phyloP scores from a whole-genome alignment of 2,888 invertebrate genomes.

The Hirtodrosophila cameraria region DNA sequence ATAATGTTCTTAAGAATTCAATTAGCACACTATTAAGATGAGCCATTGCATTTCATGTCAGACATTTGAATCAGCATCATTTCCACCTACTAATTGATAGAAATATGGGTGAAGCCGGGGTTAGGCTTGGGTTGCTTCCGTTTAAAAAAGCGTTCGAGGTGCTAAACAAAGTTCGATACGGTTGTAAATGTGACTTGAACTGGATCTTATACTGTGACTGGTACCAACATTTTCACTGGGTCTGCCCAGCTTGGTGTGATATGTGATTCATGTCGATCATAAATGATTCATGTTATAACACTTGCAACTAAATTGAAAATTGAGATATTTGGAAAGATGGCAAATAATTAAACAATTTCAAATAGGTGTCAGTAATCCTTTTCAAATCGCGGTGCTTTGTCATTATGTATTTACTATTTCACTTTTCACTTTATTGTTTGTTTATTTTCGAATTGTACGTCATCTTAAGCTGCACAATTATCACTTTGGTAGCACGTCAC shows the following conservation, averaged over 20 bases:
- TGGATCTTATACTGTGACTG: constrained; percentile 15
- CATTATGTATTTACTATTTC: constrained; percentile 28
- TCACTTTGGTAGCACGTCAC: constrained; percentile 35
- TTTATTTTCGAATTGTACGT: constrained; percentile 31
- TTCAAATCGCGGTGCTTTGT: constrained; percentile 4
- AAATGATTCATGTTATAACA: constrained; percentile 27
- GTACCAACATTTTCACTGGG: constrained; percentile 35
- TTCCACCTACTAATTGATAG: constrained; percentile 38
- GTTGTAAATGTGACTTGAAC: constrained; percentile 2
- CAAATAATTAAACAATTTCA: constrained; percentile 8
- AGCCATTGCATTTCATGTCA: constrained; percentile 33
- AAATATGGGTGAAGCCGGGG: constrained; percentile 10
- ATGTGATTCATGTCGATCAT: constrained; percentile 22
- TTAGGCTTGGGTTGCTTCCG: constrained; percentile 33
- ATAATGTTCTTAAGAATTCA: constrained; percentile 24
- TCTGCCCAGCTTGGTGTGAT: background rate
- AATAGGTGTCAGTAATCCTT: constrained; percentile 20
- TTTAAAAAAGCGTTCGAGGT: constrained; percentile 29
- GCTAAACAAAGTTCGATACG: constrained; percentile 33
- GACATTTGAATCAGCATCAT: constrained; percentile 26
- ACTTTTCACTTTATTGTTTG: constrained; percentile 29
- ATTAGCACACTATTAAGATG: constrained; percentile 41
- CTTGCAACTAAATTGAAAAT: background rate
- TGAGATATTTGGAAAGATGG: constrained; percentile 8
- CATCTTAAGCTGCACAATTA: constrained; percentile 36